Base-by-base conservation (phyloP, 2,888 invertebrate genomes). In the Tromatobia lineatoria region DNA sequence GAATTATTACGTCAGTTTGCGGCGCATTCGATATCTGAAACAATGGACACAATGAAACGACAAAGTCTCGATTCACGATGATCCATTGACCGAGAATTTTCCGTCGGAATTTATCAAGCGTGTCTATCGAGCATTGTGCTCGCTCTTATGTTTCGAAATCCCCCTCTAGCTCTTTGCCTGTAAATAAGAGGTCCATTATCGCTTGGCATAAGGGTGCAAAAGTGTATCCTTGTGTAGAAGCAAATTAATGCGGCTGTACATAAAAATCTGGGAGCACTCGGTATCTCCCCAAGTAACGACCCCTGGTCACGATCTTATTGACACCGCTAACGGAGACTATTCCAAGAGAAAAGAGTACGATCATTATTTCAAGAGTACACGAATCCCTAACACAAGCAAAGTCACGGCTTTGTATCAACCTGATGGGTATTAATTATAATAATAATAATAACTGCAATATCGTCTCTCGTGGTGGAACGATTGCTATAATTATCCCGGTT, bases 141-240 rank as follows among this genome's bases (percentile, higher is more conserved):
- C 23, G 20, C 69, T 29, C 42, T 71, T 81, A 75, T 54, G 38
- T 85, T 82, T 82, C 71, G 71, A 71, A 79, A 85, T 64, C 75
- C 42, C n/a, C 59, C 59, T 67, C 29, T 15, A 15, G 47, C 10
- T 47, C 13, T 15, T 50, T 0, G 15, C 1, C 13, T 50, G 47
- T 50, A 50, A n/a, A 50, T 50, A 50, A n/a, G 3, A 3, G 8
- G 13, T 10, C 3, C 2, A 15, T 57, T 57, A 25, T 25, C 23
- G 11, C 23, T 25, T 57, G 11, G 25, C 13, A 3, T 54, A 61
- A 69, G 80, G 80, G 85, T 80, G 71, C 57, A 76, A 83, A 73
- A 83, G 80, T 80, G 82, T 83, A 80, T 75, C 76, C 82, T 83
- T 61, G 23, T 71, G 57, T 29, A n/a, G 25, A 18, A 45, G 73